Evolutionary conservation across 2,888 invertebrate genomes (phyloP).

Genomic region (Amiota communis): DNA sequence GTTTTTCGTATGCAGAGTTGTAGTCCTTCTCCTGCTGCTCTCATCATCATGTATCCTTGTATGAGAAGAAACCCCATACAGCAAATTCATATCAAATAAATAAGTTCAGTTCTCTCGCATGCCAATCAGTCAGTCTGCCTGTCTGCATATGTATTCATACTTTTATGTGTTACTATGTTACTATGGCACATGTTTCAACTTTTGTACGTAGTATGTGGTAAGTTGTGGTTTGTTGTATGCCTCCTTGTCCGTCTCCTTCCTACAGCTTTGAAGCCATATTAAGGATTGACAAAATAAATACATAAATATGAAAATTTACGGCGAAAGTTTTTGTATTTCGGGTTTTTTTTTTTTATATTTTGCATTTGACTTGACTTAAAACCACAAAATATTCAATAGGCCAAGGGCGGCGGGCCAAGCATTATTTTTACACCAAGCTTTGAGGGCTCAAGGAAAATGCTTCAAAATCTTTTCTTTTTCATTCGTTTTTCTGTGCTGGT

Average conservation of each 20-base stretch:
- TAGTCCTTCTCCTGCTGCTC: not conserved
- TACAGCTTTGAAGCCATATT: conserved; percentile 37
- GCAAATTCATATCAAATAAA: conserved; percentile 30
- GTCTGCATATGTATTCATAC: conserved; percentile 49
- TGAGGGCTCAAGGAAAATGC: not conserved
- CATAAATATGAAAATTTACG: conserved; percentile 66
- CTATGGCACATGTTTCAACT: not conserved
- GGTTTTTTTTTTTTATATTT: conserved; percentile 28
- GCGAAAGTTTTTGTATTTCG: conserved; percentile 48
- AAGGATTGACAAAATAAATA: conserved; percentile 65
- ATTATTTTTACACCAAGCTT: no score
- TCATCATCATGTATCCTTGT: not conserved
- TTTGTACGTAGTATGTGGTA: not conserved
- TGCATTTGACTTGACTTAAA: conserved; percentile 53
- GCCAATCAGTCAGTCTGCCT: conserved; percentile 4
- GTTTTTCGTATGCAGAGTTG: conserved; percentile 35
- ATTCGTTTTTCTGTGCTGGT: not conserved
- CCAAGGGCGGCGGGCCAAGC: not conserved
- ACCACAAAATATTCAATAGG: conserved; percentile 38
- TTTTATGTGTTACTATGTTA: conserved; percentile 24
- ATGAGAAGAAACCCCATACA: conserved; percentile 21
- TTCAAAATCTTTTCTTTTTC: not conserved
- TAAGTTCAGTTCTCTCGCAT: not conserved
- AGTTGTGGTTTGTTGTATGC: not conserved
- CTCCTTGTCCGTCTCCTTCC: no score